Percentiles rank a stretch among this genome's conserved stretches.
These are phyloP conservation scores for Hydropotes inermis DNA, from an alignment of 2,113 vertebrate genomes.

Conservation along the genomic window DNA sequence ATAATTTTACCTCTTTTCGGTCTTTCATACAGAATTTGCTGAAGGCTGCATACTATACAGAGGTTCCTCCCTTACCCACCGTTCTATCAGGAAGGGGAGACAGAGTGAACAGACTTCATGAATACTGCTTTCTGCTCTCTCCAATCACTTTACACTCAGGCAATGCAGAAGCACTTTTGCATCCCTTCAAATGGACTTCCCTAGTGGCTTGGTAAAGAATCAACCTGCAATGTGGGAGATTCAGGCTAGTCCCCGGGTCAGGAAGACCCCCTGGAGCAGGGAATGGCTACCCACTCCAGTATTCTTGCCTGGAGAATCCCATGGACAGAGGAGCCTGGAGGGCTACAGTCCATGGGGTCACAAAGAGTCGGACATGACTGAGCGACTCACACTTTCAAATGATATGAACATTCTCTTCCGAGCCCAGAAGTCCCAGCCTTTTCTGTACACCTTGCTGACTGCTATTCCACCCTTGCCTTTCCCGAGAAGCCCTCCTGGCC, in stretches of 20 bases:
- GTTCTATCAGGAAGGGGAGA: not conserved
- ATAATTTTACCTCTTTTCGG: not conserved
- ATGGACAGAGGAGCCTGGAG: not conserved
- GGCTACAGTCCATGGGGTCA: not conserved
- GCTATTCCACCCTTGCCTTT: not conserved
- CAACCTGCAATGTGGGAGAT: not conserved
- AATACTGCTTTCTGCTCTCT: not conserved
- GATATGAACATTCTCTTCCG: not conserved
- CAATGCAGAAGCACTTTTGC: too few species aligned
- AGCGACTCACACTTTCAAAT: not conserved
- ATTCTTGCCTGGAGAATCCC: not conserved
- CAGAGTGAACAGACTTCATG: not conserved
- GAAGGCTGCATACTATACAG: accelerated
- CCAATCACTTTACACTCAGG: not conserved
- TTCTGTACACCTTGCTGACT: not conserved
- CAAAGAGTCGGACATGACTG: not conserved
- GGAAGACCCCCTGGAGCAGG: not conserved
- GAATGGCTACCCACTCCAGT: not conserved
- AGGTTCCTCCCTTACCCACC: accelerated
- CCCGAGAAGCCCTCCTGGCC: not conserved
- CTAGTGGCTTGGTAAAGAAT: not conserved
- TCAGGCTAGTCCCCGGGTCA: not conserved
- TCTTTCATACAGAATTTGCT: not conserved
- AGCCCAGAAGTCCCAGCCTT: not conserved
- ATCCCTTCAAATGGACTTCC: not conserved